A percentile compares a stretch with the other conserved stretches of the same genome.
These are phyloP conservation scores for Drosophila anceps DNA, from an alignment of 2,888 invertebrate species.

Conservation along the genomic window DNA sequence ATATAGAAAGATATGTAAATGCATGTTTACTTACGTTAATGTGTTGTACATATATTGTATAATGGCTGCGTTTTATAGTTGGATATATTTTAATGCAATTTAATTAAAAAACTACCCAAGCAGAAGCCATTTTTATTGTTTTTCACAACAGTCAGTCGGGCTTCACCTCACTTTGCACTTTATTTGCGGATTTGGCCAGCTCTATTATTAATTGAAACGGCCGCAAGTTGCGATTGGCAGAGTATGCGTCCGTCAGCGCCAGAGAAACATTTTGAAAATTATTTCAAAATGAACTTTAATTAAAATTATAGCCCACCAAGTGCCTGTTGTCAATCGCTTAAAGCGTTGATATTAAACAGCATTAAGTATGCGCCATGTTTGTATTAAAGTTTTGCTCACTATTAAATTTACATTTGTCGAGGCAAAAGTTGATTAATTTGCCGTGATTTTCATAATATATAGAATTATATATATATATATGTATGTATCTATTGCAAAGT, in stretches of 20 bases:
- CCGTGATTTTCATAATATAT: constrained; percentile 12
- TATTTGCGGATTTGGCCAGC: constrained; percentile 63
- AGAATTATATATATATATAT: background rate
- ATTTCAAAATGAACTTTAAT: constrained; percentile 38
- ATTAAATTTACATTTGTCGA: constrained; percentile 46
- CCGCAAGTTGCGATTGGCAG: constrained; percentile 29
- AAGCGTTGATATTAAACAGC: constrained; percentile 37
- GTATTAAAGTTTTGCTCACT: background rate
- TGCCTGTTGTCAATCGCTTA: constrained; percentile 31
- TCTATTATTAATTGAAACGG: constrained; percentile 55
- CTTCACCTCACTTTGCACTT: constrained; percentile 41
- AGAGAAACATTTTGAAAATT: constrained; percentile 2
- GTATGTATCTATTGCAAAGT: constrained; percentile 4
- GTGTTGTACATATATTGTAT: constrained; percentile 10
- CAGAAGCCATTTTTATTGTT: constrained; percentile 40
- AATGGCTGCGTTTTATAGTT: constrained; percentile 19
- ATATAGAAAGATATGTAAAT: constrained; percentile 15
- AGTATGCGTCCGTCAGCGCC: constrained; percentile 13
- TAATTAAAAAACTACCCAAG: constrained; percentile 64
- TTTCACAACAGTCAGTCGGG: constrained; percentile 7
- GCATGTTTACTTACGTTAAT: constrained; percentile 21
- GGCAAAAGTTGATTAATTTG: constrained; percentile 51
- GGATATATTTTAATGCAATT: constrained; percentile 57
- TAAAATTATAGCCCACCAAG: constrained; percentile 43
- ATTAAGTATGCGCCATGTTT: constrained; percentile 51